These are phyloP conservation scores for Oreocharis arfaki DNA, from an alignment of 2,113 vertebrate species.

Conservation along the genomic window DNA sequence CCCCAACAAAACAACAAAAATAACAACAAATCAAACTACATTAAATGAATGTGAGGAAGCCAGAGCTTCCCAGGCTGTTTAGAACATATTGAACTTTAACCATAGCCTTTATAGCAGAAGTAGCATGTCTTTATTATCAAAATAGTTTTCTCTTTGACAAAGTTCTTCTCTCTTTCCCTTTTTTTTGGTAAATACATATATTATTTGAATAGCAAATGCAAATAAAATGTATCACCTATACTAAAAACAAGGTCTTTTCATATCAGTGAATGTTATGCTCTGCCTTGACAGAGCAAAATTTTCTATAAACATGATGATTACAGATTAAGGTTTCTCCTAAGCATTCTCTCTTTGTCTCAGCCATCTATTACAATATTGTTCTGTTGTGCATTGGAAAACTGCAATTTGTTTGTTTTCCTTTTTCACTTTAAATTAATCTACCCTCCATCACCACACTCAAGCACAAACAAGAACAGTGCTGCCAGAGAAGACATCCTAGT, in stretches of 20 bases:
- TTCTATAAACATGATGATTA: neutral
- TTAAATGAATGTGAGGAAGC: neutral
- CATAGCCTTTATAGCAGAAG: neutral
- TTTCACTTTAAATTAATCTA: constrained; percentile 23
- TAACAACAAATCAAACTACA: neutral
- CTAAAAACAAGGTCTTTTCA: neutral
- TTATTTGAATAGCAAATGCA: neutral
- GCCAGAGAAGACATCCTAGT: constrained; percentile 1
- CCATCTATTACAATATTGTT: neutral
- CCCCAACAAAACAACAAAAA: neutral
- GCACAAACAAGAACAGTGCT: constrained; percentile 1
- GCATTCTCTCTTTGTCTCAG: neutral
- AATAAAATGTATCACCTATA: neutral
- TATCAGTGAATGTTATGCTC: neutral
- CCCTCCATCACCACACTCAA: neutral
- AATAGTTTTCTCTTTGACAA: neutral
- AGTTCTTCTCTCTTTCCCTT: neutral
- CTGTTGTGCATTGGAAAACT: neutral
- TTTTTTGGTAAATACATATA: neutral
- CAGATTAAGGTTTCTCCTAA: neutral
- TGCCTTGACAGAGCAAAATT: neutral
- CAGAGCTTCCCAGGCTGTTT: neutral
- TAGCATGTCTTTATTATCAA: neutral
- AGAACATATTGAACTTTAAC: neutral
- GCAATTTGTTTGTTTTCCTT: constrained; percentile 14